Base-by-base conservation (phyloP, 2,113 vertebrate genomes). In the Podiceps cristatus region DNA sequence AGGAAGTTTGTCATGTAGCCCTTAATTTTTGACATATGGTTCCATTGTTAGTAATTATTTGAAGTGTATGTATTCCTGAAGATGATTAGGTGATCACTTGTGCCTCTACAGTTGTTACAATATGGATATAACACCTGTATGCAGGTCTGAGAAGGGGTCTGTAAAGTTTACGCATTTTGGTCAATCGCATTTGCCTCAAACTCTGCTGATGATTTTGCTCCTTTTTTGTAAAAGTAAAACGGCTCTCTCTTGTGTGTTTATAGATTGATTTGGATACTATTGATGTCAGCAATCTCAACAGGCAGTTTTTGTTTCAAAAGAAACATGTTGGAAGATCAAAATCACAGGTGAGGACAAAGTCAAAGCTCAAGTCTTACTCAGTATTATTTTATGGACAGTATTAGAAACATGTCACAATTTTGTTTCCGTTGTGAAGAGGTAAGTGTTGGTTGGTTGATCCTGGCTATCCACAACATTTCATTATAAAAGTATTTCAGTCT, bases 261-360 rank as follows among this genome's bases (percentile, higher is more conserved):
- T 97, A 99, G 99, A 99, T 99, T 96, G 99, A 99, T 97, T 93
- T 99, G 98, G 99, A 99, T 98, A 99, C 99, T 33, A 99, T 99
- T 56, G 99, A 99, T 95, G 99, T 99, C 96, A 99, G 99, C 98
- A 99, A 99, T 97, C 98, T 99, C 91, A 99, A 99, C 97, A 98
- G 99, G 66, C 99, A 99, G 96, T 99, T 99, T 96, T 98, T 99
- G 89, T 99, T 99, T 96, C 99, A 99, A 97, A 99, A 99, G 98
- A 99, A 99, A 81, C 99, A 99, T 98, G 99, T 99, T 81, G 99
- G 99, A 85, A 99, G 99, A 96, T 99, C 99, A 83, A 99, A 99
- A 98, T 99, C 99, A 19, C 99, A 99, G 99, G 99, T 99, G 95
- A 98, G 90, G 55, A 66, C 49, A 76, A 82, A 45, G 10, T 44